Conservation (phyloP, 2,888 invertebrate species). For the Nomada goodeniana region DNA sequence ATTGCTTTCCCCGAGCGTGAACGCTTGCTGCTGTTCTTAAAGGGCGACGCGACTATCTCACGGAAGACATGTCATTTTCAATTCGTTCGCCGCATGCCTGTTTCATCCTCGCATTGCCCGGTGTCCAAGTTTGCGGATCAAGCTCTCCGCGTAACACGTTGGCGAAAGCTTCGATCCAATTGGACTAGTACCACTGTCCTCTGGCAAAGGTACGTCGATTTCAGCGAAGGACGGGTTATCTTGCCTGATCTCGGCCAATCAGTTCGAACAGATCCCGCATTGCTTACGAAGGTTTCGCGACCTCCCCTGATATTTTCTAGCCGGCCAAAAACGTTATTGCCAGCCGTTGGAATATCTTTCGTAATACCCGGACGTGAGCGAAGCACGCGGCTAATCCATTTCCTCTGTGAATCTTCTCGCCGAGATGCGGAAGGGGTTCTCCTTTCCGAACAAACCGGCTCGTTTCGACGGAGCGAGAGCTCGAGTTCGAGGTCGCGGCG, state of each 20-base stretch:
- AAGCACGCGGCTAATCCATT: constrained; percentile 12
- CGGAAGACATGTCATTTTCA: constrained; percentile 81
- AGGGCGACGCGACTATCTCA: constrained; percentile 76
- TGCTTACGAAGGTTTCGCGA: constrained; percentile 24
- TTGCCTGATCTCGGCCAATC: constrained; percentile 46
- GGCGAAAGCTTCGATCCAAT: neutral
- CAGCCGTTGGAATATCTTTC: constrained; percentile 24
- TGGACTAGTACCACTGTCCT: too few relatives aligned
- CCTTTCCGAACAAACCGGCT: neutral
- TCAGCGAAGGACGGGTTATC: constrained; percentile 50
- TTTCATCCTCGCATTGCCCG: neutral
- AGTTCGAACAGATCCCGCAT: constrained; percentile 39
- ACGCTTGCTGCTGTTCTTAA: constrained; percentile 59
- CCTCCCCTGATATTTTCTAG: neutral
- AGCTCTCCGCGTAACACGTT: constrained; percentile 9
- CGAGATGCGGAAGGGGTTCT: neutral
- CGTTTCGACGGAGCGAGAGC: neutral
- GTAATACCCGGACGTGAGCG: constrained; percentile 32
- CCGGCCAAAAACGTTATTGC: too few relatives aligned
- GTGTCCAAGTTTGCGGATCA: neutral
- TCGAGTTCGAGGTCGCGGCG: neutral
- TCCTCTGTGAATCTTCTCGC: neutral
- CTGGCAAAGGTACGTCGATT: neutral
- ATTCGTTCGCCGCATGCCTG: constrained; percentile 53
- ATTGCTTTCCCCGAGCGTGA: constrained; percentile 64